phyloP scores from a whole-genome alignment of 2,113 vertebrate species.

The Ochotona curzoniae region DNA sequence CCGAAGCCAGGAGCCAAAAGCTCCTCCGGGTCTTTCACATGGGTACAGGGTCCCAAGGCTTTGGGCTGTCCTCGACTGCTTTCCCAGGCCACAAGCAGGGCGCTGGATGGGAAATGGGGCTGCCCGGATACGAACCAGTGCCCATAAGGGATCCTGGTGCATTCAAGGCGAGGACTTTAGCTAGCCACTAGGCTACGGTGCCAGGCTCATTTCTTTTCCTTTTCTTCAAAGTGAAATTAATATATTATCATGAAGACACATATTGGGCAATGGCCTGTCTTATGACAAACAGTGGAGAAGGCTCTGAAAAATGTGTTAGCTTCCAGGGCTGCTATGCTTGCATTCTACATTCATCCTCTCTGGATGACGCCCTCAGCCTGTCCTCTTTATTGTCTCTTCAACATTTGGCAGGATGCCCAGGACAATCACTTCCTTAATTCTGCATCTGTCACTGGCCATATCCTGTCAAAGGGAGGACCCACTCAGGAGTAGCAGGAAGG shows the following conservation, averaged over 20 bases:
- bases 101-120: no score
- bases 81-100: no score
- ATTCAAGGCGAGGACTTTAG: no score
- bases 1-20: no score
- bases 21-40: no score
- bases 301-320: not conserved
- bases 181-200: no score
- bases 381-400: constrained; percentile 14
- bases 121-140: no score
- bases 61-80: no score
- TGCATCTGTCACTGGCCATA: not conserved
- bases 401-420: not conserved
- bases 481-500: not conserved
- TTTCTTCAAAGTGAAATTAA: constrained; percentile 37
- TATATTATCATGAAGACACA: not conserved
- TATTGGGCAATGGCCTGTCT: not conserved
- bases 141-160: no score
- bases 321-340: not conserved
- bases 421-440: constrained; percentile 6
- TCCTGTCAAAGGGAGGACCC: not conserved
- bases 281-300: not conserved
- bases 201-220: not conserved
- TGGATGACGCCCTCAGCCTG: constrained; percentile 4
- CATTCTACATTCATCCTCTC: not conserved
- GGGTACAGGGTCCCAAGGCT: no score